phyloP scores from a whole-genome alignment of 1,140 invertebrate genomes.

The Drosophila pallidifrons region DNA sequence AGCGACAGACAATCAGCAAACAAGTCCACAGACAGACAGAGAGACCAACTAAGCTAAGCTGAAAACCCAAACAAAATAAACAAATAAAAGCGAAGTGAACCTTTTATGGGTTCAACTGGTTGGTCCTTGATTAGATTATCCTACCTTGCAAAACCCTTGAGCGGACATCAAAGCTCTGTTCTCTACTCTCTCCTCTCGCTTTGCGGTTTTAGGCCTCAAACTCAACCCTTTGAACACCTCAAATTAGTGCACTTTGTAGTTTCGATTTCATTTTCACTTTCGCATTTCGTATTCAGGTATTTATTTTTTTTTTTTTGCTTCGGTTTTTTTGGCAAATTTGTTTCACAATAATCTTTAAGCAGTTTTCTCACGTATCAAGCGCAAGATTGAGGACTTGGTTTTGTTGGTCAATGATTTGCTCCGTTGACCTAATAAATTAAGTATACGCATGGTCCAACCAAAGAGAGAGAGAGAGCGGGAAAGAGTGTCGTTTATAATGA shows the following conservation, averaged over 20 bases:
- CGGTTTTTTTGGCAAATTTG: constrained; percentile 11
- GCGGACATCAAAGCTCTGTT: constrained; percentile 69
- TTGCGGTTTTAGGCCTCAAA: constrained; percentile 33
- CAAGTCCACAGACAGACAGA: constrained; percentile 44
- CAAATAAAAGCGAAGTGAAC: constrained; percentile 28
- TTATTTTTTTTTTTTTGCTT: too few relatives aligned
- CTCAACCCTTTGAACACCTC: constrained; percentile 60
- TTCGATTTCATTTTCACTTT: constrained; percentile 55
- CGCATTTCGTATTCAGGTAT: constrained; percentile 26
- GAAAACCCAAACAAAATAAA: constrained; percentile 29
- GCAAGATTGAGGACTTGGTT: constrained; percentile 12
- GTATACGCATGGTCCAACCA: constrained; percentile 50
- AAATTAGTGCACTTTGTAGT: constrained; percentile 82
- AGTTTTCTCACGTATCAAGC: constrained; percentile 61
- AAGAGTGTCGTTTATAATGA: constrained; percentile 64
- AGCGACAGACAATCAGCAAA: constrained; percentile 19
- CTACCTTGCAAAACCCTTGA: constrained; percentile 68
- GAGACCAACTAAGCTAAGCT: constrained; percentile 1
- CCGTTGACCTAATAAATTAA: constrained; percentile 80
- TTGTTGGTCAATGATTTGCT: constrained; percentile 74
- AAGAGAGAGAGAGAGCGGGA: too few relatives aligned
- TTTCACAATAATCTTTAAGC: constrained; percentile 47
- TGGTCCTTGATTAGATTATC: constrained; percentile 73
- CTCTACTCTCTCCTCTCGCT: neutral
- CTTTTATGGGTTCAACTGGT: constrained; percentile 31